Conservation (phyloP, 2,797 vertebrate species). For the Melanotaenia maccullochi region DNA sequence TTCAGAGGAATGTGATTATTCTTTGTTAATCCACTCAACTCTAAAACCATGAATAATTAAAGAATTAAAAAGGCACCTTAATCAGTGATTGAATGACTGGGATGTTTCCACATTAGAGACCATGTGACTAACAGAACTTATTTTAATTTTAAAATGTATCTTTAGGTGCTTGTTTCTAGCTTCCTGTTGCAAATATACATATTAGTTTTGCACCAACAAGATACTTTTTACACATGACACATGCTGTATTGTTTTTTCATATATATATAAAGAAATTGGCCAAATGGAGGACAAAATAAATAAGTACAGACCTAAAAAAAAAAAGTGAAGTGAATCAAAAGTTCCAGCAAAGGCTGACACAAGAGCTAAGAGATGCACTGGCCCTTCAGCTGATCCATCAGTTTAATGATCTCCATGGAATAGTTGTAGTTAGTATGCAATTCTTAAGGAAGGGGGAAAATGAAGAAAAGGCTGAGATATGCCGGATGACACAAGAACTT, state of each 20-base stretch:
- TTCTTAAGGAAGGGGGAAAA: background rate
- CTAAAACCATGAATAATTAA: no score
- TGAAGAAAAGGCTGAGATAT: background rate
- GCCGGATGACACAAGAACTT: background rate
- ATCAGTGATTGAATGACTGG: no score
- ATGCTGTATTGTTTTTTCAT: no score
- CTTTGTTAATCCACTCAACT: no score
- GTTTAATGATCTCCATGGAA: background rate
- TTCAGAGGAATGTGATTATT: no score
- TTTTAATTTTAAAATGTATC: no score
- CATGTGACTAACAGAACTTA: no score
- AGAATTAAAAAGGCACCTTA: no score
- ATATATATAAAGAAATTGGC: background rate
- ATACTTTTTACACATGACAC: no score
- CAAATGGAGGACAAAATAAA: background rate
- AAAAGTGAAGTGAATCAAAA: background rate
- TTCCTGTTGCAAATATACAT: background rate
- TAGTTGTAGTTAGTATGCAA: background rate
- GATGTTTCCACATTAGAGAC: no score
- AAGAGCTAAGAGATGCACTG: background rate
- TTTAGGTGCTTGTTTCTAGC: no score
- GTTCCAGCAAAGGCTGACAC: background rate
- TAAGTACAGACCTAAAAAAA: background rate
- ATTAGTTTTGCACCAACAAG: no score
- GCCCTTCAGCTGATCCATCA: background rate